Base-by-base conservation (phyloP, 2,888 invertebrate species). In the Rambutsinella grinnellia region DNA sequence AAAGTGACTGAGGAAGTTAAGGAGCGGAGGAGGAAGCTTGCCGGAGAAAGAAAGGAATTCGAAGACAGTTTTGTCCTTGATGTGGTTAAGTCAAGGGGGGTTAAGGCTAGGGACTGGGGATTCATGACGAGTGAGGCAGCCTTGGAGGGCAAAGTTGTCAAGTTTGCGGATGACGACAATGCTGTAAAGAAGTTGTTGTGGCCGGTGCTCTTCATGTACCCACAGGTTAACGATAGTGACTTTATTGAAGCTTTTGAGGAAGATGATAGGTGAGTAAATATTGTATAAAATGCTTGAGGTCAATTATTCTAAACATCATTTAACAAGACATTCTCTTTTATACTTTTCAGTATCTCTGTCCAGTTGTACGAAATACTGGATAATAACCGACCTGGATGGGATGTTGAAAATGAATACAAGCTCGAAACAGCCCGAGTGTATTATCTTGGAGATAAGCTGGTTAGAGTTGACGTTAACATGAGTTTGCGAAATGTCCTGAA, bases 161-260 rank as follows among this genome's bases (percentile, higher is more conserved):
- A 68, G 36, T 17, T 78, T 10, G 57, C 13, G 1, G 70, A 76
- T 0, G 84, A 90, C 0, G 88, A 46, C 8, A 24, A 5, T 49
- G 36, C 6, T 8, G 6, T 5, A 36, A 21, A 87, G 13, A 86
- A 87, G 51, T 87, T 98, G 13, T 87, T 92, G 62, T 98, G 97
- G 97, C 97, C 97, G 0, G 92, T 96, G 0, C 88, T 94, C 19
- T 91, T 97, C 82, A 88, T 95, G 13, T 98, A 97, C 87, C 97
- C 97, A 0, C 96, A 97, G 87, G 92, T 92, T 85, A 89, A 92
- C 74, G 91, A 93, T 84, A 93, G 95, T 60, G 98, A 99, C 87
- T 94, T 96, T 84, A 90, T 98, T 49, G 92, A 93, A 86, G 90
- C 90, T 72, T 94, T 96, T 85, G 89, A 90, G 10, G 96, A 97